Evolutionary conservation across 2,113 vertebrate genomes (phyloP).

Genomic region (mouse (Mus musculus)): GRCm39 chrX:97340501-97341000

Average conservation of each 20-base stretch:
- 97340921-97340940: neutral
- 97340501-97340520: neutral
- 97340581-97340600: neutral
- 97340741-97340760: conserved; percentile 43
- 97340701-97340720: conserved; percentile 37
- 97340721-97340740: conserved; percentile 48
- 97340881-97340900: conserved; percentile 82
- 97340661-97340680: conserved; percentile 31
- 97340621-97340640: neutral
- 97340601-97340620: neutral
- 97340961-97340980: too few species aligned
- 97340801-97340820: conserved; percentile 71
- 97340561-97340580: neutral
- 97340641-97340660: conserved; percentile 40
- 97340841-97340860: conserved; percentile 68
- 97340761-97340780: conserved; percentile 67
- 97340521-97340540: neutral
- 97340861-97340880: conserved; percentile 20
- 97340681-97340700: neutral
- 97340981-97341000: neutral
- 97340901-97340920: conserved; percentile 77
- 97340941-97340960: neutral
- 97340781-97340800: conserved; percentile 72
- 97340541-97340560: neutral
- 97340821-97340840: conserved; percentile 76